Evolutionary conservation across 2,797 vertebrate species (phyloP).

Genomic region (Lophotriccus pileatus): DNA sequence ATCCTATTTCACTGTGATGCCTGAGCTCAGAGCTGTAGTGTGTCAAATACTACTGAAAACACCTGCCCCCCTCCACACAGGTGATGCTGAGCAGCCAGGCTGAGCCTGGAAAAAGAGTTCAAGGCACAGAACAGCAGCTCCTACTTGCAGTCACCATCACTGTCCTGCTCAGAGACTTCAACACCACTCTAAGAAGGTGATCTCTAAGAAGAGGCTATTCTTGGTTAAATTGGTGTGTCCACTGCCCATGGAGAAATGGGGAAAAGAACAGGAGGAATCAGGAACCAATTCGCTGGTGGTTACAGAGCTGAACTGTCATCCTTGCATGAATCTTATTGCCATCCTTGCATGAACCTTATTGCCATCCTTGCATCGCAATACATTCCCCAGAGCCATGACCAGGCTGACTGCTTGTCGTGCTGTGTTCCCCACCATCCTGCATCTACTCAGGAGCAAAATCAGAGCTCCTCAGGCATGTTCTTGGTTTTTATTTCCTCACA

Average conservation of each 20-base stretch:
- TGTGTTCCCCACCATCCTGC: background rate
- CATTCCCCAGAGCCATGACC: background rate
- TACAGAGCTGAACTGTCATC: background rate
- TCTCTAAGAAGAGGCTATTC: background rate
- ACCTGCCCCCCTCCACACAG: background rate
- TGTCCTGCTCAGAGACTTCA: background rate
- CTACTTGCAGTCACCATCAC: background rate
- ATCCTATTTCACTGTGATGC: background rate
- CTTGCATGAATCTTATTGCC: background rate
- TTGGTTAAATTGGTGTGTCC: background rate
- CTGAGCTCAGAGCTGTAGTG: background rate
- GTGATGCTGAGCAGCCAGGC: background rate
- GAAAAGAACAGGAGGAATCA: background rate
- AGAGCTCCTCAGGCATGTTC: background rate
- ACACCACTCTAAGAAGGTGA: background rate
- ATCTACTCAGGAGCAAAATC: background rate
- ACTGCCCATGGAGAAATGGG: background rate
- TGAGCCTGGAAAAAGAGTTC: background rate
- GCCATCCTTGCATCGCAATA: too few species aligned
- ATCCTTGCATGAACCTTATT: too few species aligned
- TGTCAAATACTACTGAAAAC: background rate
- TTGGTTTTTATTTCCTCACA: background rate
- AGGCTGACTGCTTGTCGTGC: rapidly evolving
- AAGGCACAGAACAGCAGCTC: background rate
- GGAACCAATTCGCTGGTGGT: background rate